phyloP scores from a whole-genome alignment of 2,113 vertebrate genomes.

The Athene noctua region DNA sequence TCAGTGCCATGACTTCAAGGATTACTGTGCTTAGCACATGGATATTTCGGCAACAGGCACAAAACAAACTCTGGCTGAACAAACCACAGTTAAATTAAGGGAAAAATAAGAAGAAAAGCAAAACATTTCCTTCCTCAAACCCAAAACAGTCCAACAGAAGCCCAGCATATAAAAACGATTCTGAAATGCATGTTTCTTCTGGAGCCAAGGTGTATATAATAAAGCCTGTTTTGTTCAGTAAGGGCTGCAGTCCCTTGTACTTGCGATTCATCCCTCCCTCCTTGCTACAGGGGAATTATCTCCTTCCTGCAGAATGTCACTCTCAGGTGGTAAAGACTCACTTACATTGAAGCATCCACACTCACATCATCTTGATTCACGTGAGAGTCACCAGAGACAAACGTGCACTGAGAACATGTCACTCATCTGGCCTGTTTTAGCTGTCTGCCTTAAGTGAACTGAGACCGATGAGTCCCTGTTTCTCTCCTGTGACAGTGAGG shows the following conservation, averaged over 20 bases:
- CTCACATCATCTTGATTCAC: background rate
- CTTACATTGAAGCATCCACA: background rate
- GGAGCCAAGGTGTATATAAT: background rate
- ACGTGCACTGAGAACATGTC: background rate
- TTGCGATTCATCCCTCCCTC: background rate
- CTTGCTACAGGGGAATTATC: background rate
- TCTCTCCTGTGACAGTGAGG: background rate
- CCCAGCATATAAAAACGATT: background rate
- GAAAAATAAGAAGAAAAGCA: background rate
- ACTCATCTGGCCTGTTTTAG: background rate
- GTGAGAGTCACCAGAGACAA: background rate
- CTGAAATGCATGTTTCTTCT: background rate
- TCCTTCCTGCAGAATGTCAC: background rate
- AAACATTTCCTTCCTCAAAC: background rate
- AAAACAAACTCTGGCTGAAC: background rate
- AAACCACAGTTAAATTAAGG: background rate
- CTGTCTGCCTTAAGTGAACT: slow-evolving; percentile 1
- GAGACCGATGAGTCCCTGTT: background rate
- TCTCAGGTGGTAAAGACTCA: background rate
- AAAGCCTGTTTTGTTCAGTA: background rate
- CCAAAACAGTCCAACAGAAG: background rate
- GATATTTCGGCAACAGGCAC: background rate
- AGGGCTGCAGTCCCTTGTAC: background rate
- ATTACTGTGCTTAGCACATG: background rate
- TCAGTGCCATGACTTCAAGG: slow-evolving; percentile 10